These are phyloP conservation scores for Onychostruthus taczanowskii DNA, from an alignment of 2,113 vertebrate genomes.

Conservation along the genomic window DNA sequence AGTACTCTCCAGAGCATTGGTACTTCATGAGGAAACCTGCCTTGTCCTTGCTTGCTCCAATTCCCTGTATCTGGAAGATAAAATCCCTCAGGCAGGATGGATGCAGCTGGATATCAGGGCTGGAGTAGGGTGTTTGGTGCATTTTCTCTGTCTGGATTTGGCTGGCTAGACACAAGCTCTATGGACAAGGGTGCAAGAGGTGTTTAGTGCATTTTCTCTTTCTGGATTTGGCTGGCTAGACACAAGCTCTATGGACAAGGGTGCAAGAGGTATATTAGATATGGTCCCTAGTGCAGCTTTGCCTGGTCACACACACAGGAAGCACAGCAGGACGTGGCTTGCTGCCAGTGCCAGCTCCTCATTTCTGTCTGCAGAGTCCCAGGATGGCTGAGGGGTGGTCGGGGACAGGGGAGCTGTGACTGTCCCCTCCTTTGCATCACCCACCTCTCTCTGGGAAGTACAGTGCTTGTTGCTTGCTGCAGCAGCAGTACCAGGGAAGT, in stretches of 20 bases:
- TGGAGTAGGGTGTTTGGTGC: not conserved
- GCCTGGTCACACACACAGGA: fast-evolving
- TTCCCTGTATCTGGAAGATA: not conserved
- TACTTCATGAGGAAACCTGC: not conserved
- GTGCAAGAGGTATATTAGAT: not conserved
- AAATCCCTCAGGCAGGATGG: not conserved
- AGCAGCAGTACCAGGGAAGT: not conserved
- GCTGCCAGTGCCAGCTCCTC: not conserved
- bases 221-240: not conserved
- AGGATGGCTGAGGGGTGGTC: not conserved
- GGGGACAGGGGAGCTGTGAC: not conserved
- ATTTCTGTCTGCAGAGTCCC: not conserved
- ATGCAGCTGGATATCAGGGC: not conserved
- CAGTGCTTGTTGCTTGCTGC: not conserved
- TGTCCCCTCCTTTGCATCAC: not conserved
- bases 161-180: not conserved
- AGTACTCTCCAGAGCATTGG: not conserved
- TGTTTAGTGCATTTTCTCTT: not conserved
- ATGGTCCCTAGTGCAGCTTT: not conserved
- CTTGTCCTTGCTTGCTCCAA: not conserved
- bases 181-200: not conserved
- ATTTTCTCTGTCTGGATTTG: not conserved
- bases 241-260: not conserved
- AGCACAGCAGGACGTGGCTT: not conserved
- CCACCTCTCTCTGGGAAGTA: not conserved